Conservation (phyloP, 2,797 vertebrate species). For the Paguma larvata region DNA sequence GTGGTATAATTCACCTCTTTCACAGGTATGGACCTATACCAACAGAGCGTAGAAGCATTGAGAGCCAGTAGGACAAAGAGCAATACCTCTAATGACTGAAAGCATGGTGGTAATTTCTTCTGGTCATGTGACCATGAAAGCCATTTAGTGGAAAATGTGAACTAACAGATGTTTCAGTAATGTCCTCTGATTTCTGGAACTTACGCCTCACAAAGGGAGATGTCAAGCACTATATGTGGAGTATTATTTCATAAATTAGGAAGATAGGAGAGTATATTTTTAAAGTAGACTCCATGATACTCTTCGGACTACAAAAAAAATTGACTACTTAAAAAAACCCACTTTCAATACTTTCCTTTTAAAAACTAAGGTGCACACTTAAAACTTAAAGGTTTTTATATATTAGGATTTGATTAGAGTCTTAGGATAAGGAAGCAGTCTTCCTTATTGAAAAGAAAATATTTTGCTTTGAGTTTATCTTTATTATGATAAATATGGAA, state of each 20-base stretch:
- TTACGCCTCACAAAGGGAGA: background rate
- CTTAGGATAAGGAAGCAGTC: background rate
- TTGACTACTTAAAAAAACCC: background rate
- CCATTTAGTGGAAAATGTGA: constrained; percentile 1
- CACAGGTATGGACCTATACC: background rate
- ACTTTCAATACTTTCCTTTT: constrained; percentile 29
- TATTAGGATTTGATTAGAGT: constrained; percentile 20
- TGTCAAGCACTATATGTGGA: background rate
- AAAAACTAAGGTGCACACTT: constrained; percentile 41
- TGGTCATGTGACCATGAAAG: background rate
- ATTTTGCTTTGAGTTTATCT: constrained; percentile 16
- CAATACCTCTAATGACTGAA: background rate
- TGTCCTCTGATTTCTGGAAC: constrained; percentile 31
- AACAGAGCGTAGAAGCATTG: background rate
- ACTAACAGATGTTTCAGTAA: constrained; percentile 47
- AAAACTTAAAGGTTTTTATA: constrained; percentile 31
- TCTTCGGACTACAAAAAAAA: constrained; percentile 3
- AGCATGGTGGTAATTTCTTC: constrained; percentile 1
- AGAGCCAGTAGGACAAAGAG: background rate
- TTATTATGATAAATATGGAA: background rate
- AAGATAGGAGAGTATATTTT: background rate
- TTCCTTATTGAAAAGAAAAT: constrained; percentile 24
- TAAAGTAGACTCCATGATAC: background rate
- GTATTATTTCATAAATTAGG: constrained; percentile 1
- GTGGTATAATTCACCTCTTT: background rate